phyloP scores from a whole-genome alignment of 1,140 invertebrate genomes.

The Drosophila melanogaster region Release_6_plus_ISO1_MT NT_033777.3:25946001-25946500 shows the following conservation, averaged over 20 bases:
- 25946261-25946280: conserved; percentile 30
- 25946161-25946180: conserved; percentile 42
- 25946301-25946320: conserved; percentile 45
- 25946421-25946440: conserved; percentile 41
- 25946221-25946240: conserved; percentile 2
- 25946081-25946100: conserved; percentile 13
- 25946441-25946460: conserved; percentile 64
- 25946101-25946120: conserved; percentile 25
- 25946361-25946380: conserved; percentile 54
- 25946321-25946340: conserved; percentile 51
- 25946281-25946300: conserved; percentile 23
- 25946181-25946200: conserved; percentile 54
- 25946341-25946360: conserved; percentile 35
- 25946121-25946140: conserved; percentile 32
- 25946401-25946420: conserved; percentile 58
- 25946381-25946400: conserved; percentile 27
- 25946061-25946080: conserved; percentile 44
- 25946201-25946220: conserved; percentile 40
- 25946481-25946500: background rate
- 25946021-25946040: conserved; percentile 49
- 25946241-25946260: conserved; percentile 9
- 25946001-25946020: conserved; percentile 38
- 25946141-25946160: conserved; percentile 29
- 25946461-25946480: background rate
- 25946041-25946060: conserved; percentile 32